A percentile compares a stretch with the other conserved stretches of the same genome.
phyloP scores from a whole-genome alignment of 1,140 invertebrate genomes.

The Tetragnatha versicolor region DNA sequence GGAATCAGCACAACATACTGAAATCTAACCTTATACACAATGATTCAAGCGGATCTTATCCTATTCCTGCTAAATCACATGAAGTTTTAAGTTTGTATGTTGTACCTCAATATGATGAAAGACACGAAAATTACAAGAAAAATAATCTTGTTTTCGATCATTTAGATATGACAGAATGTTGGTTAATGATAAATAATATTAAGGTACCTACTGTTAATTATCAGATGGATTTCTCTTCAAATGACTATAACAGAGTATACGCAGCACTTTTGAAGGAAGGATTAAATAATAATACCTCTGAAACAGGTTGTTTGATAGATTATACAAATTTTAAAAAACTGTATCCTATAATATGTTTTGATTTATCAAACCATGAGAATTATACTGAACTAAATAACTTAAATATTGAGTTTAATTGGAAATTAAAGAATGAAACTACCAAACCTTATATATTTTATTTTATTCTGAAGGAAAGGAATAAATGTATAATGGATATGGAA shows the following conservation, averaged over 20 bases:
- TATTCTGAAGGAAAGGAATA: background rate
- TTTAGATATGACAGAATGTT: slow-evolving; percentile 17
- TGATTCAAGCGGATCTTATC: background rate
- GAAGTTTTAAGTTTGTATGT: slow-evolving; percentile 17
- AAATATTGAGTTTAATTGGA: background rate
- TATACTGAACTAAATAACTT: background rate
- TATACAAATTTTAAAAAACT: background rate
- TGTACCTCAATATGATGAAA: slow-evolving; percentile 2
- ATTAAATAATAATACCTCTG: background rate
- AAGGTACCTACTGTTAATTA: background rate
- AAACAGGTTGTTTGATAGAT: background rate
- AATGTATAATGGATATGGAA: background rate
- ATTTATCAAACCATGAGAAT: background rate
- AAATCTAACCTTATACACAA: slow-evolving; percentile 16
- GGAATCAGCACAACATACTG: slow-evolving; percentile 15
- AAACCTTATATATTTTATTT: slow-evolving; percentile 1
- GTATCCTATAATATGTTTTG: background rate
- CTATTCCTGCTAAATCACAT: slow-evolving; percentile 13
- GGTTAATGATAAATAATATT: background rate
- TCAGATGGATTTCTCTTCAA: background rate
- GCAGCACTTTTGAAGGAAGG: background rate
- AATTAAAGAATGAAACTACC: background rate
- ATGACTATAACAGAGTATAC: background rate
- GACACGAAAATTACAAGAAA: slow-evolving; percentile 1
- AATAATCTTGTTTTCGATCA: slow-evolving; percentile 22